Evolutionary conservation across 2,797 vertebrate genomes (phyloP), one percentile per base, ranked within the genome.

Genomic region (Dromococcyx pavoninus): DNA sequence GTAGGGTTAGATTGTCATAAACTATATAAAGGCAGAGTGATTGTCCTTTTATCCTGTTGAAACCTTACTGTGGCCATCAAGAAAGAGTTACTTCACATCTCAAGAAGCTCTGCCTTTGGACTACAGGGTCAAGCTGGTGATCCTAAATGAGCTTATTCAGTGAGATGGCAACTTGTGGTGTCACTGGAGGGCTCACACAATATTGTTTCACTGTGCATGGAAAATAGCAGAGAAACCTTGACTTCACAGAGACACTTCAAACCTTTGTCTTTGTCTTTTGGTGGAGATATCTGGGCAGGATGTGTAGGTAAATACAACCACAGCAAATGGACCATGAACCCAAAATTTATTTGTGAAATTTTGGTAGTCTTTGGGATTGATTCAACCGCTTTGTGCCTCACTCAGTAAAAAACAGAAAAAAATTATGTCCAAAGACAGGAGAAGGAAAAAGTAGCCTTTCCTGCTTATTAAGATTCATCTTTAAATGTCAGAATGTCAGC

Each of bases 121-220:
- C 7, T 3, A 3, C 4, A 4, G 10, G 5, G 4, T 53, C 46
- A 84, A 78, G 23, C 4, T 4, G 1, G 3, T 8, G 12, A 78
- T 81, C 6, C 13, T 25, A 69, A 78, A 61, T 53, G 7, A 56
- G 6, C 8, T 65, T 66, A 32, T 48, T 17, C 8, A 83, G 9
- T 43, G n/a, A 58, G 9, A 53, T 11, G 61, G 13, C 57, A 70
- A 43, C 13, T 11, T 16, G 4, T n/a, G 4, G 7, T 69, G 22
- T 50, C 33, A 30, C 24, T 33, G 35, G 19, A 72, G 5, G 3
- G 5, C 24, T 15, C 13, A 19, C 0, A 2, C 5, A 5, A 27
- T 79, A 23, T 11, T 54, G 5, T 33, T 85, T 41, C 51, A 41
- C 7, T 17, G 3, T 62, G 17, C 0, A 0, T 23, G 7, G 15